phyloP scores from a whole-genome alignment of 2,797 vertebrate genomes.

The Prionace glauca region DNA sequence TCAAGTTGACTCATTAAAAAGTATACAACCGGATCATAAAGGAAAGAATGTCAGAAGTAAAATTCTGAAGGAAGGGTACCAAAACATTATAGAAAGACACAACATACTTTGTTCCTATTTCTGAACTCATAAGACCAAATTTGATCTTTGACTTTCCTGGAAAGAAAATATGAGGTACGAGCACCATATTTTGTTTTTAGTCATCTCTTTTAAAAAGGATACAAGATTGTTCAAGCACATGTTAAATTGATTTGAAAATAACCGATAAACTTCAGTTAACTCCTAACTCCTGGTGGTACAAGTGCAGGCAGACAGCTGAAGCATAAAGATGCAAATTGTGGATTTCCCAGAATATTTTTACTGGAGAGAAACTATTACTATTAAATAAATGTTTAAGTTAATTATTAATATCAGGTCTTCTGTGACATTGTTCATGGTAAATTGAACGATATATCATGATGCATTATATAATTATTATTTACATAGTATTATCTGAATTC shows the following conservation, averaged over 20 bases:
- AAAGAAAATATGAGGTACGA: neutral
- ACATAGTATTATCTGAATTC: neutral
- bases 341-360: neutral
- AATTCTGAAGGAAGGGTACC: neutral
- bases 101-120: neutral
- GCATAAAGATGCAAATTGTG: neutral
- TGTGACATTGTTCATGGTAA: neutral
- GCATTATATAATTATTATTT: no score
- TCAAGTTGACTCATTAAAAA: slow-evolving; percentile 24
- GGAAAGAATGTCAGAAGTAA: slow-evolving; percentile 3
- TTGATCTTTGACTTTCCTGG: neutral
- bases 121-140: neutral
- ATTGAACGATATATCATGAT: neutral
- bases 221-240: neutral
- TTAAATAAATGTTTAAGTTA: neutral
- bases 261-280: neutral
- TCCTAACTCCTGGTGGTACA: neutral
- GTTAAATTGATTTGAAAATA: neutral
- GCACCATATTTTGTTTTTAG: neutral
- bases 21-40: slow-evolving; percentile 12
- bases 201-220: neutral
- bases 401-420: neutral
- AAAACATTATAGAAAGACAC: neutral
- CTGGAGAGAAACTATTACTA: neutral
- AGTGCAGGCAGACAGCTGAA: neutral